Percentiles rank a stretch among this genome's conserved stretches.
phyloP scores from a whole-genome alignment of 2,888 invertebrate genomes.

The Nemapogon koenigi region DNA sequence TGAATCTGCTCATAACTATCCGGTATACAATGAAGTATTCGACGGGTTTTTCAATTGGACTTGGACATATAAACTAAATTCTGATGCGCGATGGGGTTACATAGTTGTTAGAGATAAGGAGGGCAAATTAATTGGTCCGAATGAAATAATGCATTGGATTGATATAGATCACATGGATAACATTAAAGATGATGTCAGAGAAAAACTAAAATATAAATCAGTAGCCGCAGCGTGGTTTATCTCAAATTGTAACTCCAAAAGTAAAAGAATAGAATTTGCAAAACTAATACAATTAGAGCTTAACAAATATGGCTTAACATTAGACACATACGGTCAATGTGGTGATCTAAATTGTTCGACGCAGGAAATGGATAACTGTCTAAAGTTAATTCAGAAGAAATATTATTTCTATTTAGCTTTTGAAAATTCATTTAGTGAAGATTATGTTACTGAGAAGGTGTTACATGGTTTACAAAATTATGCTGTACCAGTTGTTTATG shows the following conservation, averaged over 20 bases:
- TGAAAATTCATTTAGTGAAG: constrained; percentile 35
- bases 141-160: constrained; percentile 10
- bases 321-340: constrained; percentile 15
- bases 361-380: constrained; percentile 20
- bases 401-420: constrained; percentile 37
- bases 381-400: constrained; percentile 19
- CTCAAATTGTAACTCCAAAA: constrained; percentile 23
- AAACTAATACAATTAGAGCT: constrained; percentile 9
- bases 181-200: constrained; percentile 19
- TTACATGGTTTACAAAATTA: constrained; percentile 28
- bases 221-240: constrained; percentile 38
- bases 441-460: constrained; percentile 44
- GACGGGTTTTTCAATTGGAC: constrained; percentile 20
- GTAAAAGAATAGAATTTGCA: constrained; percentile 11
- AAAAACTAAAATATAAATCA: constrained; percentile 24
- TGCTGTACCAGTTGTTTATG: constrained; percentile 37
- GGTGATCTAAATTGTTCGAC: constrained; percentile 10
- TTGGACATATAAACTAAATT: constrained; percentile 17
- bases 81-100: constrained; percentile 18
- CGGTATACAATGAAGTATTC: constrained; percentile 12
- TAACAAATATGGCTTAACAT: constrained; percentile 4
- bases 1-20: constrained; percentile 17
- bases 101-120: constrained; percentile 15
- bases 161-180: constrained; percentile 8
- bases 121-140: constrained; percentile 10